phyloP scores from a whole-genome alignment of 2,888 invertebrate genomes.

The Brachypterus glaber region DNA sequence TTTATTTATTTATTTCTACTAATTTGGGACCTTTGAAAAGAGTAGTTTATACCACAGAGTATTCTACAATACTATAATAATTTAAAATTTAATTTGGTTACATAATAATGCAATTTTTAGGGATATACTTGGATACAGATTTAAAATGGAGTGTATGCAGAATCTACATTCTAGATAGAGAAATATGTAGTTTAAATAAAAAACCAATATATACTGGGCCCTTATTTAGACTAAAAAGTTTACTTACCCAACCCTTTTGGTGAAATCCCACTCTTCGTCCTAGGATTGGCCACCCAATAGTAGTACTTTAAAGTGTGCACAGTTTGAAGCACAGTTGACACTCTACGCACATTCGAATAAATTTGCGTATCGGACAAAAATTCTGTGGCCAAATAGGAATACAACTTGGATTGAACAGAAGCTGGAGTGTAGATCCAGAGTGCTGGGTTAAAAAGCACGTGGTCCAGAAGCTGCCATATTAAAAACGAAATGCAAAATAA shows the following conservation, averaged over 20 bases:
- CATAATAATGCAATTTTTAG: too few species aligned
- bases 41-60: too few species aligned
- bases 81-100: too few species aligned
- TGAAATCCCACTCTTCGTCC: conserved; percentile 87
- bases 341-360: conserved; percentile 91
- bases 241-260: conserved; percentile 88
- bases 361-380: conserved; percentile 96
- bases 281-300: conserved; percentile 97
- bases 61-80: too few species aligned
- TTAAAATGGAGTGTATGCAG: too few species aligned
- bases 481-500: conserved; percentile 84
- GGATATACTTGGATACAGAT: too few species aligned
- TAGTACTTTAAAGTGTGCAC: conserved; percentile 98
- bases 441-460: conserved; percentile 97
- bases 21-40: too few species aligned
- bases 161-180: too few species aligned
- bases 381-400: conserved; percentile 97
- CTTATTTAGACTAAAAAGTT: not conserved
- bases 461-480: conserved; percentile 95
- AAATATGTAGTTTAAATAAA: too few species aligned
- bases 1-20: too few species aligned
- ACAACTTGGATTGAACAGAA: conserved; percentile 87
- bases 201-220: too few species aligned
- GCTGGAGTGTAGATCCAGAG: conserved; percentile 98
- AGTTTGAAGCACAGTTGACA: conserved; percentile 95